Evolutionary conservation across 1,140 invertebrate genomes (phyloP).

Genomic region (Anthonomus grandis): DNA sequence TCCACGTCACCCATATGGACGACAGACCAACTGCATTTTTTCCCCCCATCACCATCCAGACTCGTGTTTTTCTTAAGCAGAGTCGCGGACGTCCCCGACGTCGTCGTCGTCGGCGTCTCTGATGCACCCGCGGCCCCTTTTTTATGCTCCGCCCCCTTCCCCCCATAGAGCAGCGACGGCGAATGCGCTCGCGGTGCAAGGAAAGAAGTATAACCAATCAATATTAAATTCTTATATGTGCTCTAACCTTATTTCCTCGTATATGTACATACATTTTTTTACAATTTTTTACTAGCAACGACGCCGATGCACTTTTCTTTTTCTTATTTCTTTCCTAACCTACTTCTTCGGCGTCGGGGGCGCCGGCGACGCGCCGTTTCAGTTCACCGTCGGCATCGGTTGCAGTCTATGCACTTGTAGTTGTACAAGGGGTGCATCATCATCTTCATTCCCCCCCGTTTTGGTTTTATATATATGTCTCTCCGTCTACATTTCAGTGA

Average conservation of each 20-base stretch:
- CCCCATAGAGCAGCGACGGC: conserved; percentile 19
- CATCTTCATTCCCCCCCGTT: conserved; percentile 24
- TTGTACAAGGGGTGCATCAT: too few relatives aligned
- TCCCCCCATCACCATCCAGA: too few relatives aligned
- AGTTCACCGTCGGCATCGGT: conserved; percentile 46
- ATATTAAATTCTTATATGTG: conserved; percentile 46
- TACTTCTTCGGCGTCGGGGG: conserved; percentile 44
- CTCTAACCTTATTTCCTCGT: conserved; percentile 49
- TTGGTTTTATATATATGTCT: conserved; percentile 2
- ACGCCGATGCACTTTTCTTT: conserved; percentile 44
- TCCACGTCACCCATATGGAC: conserved; percentile 13
- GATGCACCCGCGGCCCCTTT: conserved; percentile 20
- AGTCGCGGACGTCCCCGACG: neutral
- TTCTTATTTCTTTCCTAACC: conserved; percentile 48
- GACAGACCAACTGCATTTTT: conserved; percentile 33
- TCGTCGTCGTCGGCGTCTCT: conserved; percentile 16
- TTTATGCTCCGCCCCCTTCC: conserved; percentile 19
- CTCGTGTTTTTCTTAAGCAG: too few relatives aligned
- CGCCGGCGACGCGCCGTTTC: conserved; percentile 34
- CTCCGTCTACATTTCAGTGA: conserved; percentile 15
- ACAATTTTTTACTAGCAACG: conserved; percentile 42
- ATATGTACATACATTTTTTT: conserved; percentile 50
- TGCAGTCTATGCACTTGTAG: conserved; percentile 43
- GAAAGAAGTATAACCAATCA: conserved; percentile 48
- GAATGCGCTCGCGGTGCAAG: conserved; percentile 29